phyloP scores from a whole-genome alignment of 1,140 invertebrate genomes.

The Sipha flava region DNA sequence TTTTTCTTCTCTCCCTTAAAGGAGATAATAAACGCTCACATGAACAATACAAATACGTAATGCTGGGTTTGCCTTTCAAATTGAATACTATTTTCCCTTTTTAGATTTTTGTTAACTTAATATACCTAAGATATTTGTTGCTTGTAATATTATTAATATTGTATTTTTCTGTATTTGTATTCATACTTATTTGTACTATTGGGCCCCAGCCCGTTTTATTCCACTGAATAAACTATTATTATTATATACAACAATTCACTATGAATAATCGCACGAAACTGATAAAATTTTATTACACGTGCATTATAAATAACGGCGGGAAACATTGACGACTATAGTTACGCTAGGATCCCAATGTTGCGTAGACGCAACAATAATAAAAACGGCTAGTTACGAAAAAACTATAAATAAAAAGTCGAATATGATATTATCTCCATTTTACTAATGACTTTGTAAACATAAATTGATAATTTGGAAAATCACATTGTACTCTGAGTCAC shows the following conservation, averaged over 20 bases:
- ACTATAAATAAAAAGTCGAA: not conserved
- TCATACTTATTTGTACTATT: too few species aligned
- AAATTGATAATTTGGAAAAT: not conserved
- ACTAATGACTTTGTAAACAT: not conserved
- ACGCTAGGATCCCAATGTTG: slow-evolving; percentile 1
- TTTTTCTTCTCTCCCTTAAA: too few species aligned
- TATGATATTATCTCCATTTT: not conserved
- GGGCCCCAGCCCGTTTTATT: too few species aligned
- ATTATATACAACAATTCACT: not conserved
- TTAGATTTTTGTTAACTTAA: too few species aligned
- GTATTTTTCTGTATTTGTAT: too few species aligned
- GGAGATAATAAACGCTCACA: too few species aligned
- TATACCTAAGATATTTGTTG: too few species aligned
- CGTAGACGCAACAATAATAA: not conserved
- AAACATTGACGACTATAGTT: not conserved
- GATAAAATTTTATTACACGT: not conserved
- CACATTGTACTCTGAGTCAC: not conserved
- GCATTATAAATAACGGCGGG: not conserved
- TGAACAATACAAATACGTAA: too few species aligned
- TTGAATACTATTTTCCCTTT: too few species aligned
- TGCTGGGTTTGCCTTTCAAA: too few species aligned
- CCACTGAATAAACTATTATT: too few species aligned
- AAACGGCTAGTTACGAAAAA: not conserved
- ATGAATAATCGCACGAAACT: not conserved
- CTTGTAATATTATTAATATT: too few species aligned